Percentiles rank a stretch among this genome's conserved stretches.
Evolutionary conservation across 2,797 vertebrate species (phyloP).

Genomic region (Spinus olivaceus): DNA sequence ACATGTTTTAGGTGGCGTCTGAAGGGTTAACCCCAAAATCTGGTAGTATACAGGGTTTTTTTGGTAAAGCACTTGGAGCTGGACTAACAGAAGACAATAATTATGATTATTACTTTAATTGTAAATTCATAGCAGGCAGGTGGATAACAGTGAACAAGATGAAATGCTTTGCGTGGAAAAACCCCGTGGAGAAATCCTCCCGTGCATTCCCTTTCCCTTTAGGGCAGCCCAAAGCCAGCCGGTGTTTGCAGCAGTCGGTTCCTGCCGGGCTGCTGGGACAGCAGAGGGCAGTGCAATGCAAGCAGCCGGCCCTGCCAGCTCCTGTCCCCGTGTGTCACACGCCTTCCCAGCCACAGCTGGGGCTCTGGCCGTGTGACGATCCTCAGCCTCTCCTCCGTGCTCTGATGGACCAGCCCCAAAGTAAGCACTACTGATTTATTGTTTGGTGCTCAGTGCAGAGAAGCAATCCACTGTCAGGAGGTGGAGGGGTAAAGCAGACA

Average conservation of each 20-base stretch:
- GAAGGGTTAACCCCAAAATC: neutral
- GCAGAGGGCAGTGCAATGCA: slow-evolving; percentile 27
- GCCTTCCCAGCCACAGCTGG: neutral
- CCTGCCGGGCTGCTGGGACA: neutral
- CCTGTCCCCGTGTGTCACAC: neutral
- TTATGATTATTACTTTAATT: neutral
- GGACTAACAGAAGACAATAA: neutral
- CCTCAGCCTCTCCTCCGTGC: neutral
- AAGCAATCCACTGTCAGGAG: rapidly evolving
- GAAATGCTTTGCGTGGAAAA: neutral
- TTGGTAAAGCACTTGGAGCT: neutral
- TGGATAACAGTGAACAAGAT: neutral
- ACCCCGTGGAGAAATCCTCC: neutral
- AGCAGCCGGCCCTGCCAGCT: neutral
- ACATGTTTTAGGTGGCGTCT: neutral
- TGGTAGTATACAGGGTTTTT: rapidly evolving
- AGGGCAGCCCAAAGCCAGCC: neutral
- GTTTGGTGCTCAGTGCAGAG: neutral
- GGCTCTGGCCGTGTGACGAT: no score
- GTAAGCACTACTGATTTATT: rapidly evolving
- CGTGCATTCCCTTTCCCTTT: rapidly evolving
- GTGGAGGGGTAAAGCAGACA: neutral
- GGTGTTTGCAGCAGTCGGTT: neutral
- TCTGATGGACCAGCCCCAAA: neutral
- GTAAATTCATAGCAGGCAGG: neutral